phyloP scores from a whole-genome alignment of 2,888 invertebrate genomes.

The Tholera decimalis region DNA sequence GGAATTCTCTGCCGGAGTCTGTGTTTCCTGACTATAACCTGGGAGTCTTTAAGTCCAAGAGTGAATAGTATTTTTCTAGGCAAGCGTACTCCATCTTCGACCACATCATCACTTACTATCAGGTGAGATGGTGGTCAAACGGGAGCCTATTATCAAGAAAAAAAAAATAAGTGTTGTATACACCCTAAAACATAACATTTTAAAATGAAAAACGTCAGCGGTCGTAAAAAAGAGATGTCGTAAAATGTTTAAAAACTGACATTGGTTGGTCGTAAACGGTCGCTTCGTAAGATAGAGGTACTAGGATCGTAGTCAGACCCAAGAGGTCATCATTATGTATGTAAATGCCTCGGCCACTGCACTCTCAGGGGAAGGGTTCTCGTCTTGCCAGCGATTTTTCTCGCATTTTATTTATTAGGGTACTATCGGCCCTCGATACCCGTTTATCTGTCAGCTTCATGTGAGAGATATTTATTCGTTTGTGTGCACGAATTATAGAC shows the following conservation, averaged over 20 bases:
- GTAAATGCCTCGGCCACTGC: slow-evolving; percentile 72
- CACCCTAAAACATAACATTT: slow-evolving; percentile 6
- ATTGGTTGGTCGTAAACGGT: slow-evolving; percentile 45
- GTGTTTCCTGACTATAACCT: too few species aligned
- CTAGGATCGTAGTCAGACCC: slow-evolving; percentile 49
- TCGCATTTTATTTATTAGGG: slow-evolving; percentile 78
- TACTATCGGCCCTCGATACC: slow-evolving; percentile 62
- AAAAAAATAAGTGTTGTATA: not conserved
- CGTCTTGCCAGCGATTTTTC: slow-evolving; percentile 75
- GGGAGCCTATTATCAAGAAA: too few species aligned
- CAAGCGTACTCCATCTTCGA: too few species aligned
- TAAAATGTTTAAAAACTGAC: slow-evolving; percentile 54
- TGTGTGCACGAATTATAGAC: slow-evolving; percentile 36
- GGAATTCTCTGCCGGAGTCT: too few species aligned
- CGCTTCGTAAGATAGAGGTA: slow-evolving; percentile 25
- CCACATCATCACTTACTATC: too few species aligned
- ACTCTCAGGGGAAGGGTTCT: slow-evolving; percentile 71
- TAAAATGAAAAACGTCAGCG: slow-evolving; percentile 32
- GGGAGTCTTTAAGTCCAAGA: too few species aligned
- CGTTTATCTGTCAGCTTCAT: slow-evolving; percentile 67
- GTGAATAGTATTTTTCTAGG: too few species aligned
- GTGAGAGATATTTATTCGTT: slow-evolving; percentile 65
- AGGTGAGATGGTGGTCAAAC: too few species aligned
- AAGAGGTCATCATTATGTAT: slow-evolving; percentile 75
- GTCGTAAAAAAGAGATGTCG: slow-evolving; percentile 19